These are phyloP conservation scores for Triplophysa bombifrons DNA, from an alignment of 2,797 vertebrate genomes.

Conservation along the genomic window DNA sequence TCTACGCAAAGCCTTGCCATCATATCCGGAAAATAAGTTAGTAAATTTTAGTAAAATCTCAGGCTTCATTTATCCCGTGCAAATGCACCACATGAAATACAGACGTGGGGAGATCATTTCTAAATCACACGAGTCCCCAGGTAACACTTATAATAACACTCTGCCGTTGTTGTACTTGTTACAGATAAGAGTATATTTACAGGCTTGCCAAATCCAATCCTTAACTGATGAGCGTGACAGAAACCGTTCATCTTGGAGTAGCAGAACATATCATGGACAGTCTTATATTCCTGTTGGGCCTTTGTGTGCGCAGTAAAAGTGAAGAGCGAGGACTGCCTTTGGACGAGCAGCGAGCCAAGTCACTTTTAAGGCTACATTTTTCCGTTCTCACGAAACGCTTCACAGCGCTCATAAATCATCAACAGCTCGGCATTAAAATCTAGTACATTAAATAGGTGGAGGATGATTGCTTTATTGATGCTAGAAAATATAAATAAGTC, in stretches of 20 bases:
- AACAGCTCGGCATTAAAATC: constrained; percentile 72
- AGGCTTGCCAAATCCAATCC: constrained; percentile 25
- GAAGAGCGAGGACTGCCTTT: constrained; percentile 55
- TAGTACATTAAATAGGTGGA: constrained; percentile 69
- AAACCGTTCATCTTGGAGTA: constrained; percentile 17
- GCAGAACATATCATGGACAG: constrained; percentile 26
- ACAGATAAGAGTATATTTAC: constrained; percentile 3
- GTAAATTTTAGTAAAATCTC: no score
- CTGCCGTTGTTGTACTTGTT: constrained; percentile 22
- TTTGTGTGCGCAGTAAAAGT: constrained; percentile 42
- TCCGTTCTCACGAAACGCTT: constrained; percentile 73
- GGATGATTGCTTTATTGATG: constrained; percentile 68
- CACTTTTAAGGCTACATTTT: constrained; percentile 67
- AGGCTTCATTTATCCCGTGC: no score
- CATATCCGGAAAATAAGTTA: no score
- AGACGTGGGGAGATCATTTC: no score
- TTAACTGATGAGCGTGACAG: constrained; percentile 4
- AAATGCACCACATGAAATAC: no score
- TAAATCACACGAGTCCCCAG: no score
- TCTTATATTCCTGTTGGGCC: constrained; percentile 39
- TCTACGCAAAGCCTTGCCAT: no score
- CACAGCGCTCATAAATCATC: constrained; percentile 69
- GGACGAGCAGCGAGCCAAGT: constrained; percentile 38
- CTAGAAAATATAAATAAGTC: constrained; percentile 60
- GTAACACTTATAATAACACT: no score